These are phyloP conservation scores for Hoplodrina blanda DNA, from an alignment of 2,888 invertebrate species.

Conservation along the genomic window DNA sequence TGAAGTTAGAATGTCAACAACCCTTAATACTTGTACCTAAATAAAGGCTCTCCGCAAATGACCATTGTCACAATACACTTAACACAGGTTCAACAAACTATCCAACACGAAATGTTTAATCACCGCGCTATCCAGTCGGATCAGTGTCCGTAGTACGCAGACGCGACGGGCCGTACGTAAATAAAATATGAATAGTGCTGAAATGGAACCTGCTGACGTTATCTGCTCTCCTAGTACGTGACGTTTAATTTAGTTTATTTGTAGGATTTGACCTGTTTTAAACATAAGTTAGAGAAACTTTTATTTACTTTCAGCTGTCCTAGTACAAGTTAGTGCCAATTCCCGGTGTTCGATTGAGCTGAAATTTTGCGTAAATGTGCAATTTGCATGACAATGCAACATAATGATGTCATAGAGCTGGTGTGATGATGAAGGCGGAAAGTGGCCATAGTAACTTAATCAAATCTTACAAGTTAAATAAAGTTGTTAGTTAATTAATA, in stretches of 20 bases:
- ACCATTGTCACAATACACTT: neutral
- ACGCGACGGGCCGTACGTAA: constrained; percentile 45
- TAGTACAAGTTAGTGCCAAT: no score
- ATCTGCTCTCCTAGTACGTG: constrained; percentile 35
- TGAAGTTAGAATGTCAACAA: neutral
- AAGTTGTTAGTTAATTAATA: no score
- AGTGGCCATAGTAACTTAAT: no score
- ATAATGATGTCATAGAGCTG: no score
- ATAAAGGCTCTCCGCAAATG: neutral
- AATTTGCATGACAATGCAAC: no score
- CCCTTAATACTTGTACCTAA: neutral
- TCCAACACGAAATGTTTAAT: constrained; percentile 27
- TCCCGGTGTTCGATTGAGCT: no score
- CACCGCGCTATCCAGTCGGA: constrained; percentile 22
- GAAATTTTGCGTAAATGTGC: no score
- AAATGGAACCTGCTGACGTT: constrained; percentile 35
- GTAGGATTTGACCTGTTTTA: constrained; percentile 16
- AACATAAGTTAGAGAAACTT: no score
- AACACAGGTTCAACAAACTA: constrained; percentile 30
- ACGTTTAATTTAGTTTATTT: constrained; percentile 21
- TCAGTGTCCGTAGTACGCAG: constrained; percentile 39
- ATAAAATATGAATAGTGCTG: constrained; percentile 47
- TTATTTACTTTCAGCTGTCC: no score
- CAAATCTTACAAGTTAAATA: no score
- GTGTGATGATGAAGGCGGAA: no score